Conservation (phyloP, 2,888 invertebrate species). For the Rosalia funebris region DNA sequence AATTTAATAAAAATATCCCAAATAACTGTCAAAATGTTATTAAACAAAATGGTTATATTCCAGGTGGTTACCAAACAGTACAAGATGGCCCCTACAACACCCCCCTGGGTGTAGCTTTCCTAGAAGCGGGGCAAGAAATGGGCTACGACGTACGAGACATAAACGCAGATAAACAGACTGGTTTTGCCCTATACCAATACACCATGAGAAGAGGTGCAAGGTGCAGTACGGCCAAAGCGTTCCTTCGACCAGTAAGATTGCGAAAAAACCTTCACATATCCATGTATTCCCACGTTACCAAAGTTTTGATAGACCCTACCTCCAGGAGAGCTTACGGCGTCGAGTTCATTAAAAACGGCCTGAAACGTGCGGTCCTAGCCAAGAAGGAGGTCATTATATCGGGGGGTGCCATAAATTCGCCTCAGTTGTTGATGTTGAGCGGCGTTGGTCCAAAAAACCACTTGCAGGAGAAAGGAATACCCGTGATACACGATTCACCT, state of each 20-base stretch:
- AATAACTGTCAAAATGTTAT: too few relatives aligned
- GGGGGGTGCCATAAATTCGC: slow-evolving; percentile 90
- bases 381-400: slow-evolving; percentile 84
- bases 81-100: slow-evolving; percentile 84
- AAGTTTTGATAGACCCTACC: slow-evolving; percentile 72
- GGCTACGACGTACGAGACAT: slow-evolving; percentile 88
- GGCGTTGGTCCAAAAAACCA: slow-evolving; percentile 87
- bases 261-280: slow-evolving; percentile 85
- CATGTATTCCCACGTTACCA: slow-evolving; percentile 82
- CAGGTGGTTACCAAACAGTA: slow-evolving; percentile 81
- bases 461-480: slow-evolving; percentile 74
- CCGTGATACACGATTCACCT: slow-evolving; percentile 75
- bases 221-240: slow-evolving; percentile 87
- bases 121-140: slow-evolving; percentile 92
- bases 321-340: slow-evolving; percentile 80
- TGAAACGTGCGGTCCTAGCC: slow-evolving; percentile 75
- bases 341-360: slow-evolving; percentile 78
- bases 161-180: slow-evolving; percentile 88
- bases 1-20: too few relatives aligned
- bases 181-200: slow-evolving; percentile 86
- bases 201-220: slow-evolving; percentile 88
- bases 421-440: slow-evolving; percentile 89
- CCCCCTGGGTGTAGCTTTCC: slow-evolving; percentile 83
- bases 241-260: slow-evolving; percentile 80
- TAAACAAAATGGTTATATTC: too few relatives aligned